phyloP scores from a whole-genome alignment of 37 sponge, comb jelly and placozoan genomes.

The Geodia barretti region DNA sequence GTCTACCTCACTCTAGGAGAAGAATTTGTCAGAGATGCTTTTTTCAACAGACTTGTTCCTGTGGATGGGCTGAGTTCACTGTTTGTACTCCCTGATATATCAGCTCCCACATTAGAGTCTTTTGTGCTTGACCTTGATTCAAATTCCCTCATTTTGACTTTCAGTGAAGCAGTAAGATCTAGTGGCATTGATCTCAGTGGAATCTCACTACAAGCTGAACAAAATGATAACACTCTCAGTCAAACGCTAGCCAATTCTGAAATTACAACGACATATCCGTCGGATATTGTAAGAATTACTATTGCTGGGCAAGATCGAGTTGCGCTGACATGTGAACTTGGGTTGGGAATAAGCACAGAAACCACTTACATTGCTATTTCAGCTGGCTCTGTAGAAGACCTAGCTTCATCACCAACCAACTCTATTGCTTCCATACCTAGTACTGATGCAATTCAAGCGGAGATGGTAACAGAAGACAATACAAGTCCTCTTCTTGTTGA shows the following conservation, averaged over 20 bases:
- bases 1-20: slow-evolving; percentile 36
- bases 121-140: slow-evolving; percentile 68
- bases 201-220: slow-evolving; percentile 31
- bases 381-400: slow-evolving; percentile 16
- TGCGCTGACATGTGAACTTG: slow-evolving; percentile 30
- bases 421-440: slow-evolving; percentile 24
- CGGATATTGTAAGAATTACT: slow-evolving; percentile 15
- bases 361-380: slow-evolving; percentile 53
- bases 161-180: slow-evolving; percentile 65
- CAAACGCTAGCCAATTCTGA: slow-evolving; percentile 28
- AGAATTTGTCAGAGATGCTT: slow-evolving; percentile 63
- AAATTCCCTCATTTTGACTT: slow-evolving; percentile 53
- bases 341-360: slow-evolving; percentile 35
- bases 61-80: slow-evolving; percentile 7
- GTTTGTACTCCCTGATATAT: slow-evolving; percentile 53
- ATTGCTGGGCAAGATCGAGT: slow-evolving; percentile 17
- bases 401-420: slow-evolving; percentile 9
- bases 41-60: slow-evolving; percentile 65
- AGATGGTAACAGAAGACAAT: slow-evolving; percentile 47
- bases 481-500: slow-evolving; percentile 62
- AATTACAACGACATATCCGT: not conserved
- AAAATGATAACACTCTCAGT: not conserved
- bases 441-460: slow-evolving; percentile 36
- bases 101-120: slow-evolving; percentile 42
- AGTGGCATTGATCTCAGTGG: slow-evolving; percentile 3